phyloP scores from a whole-genome alignment of 2,113 vertebrate species.

The Egretta garzetta region DNA sequence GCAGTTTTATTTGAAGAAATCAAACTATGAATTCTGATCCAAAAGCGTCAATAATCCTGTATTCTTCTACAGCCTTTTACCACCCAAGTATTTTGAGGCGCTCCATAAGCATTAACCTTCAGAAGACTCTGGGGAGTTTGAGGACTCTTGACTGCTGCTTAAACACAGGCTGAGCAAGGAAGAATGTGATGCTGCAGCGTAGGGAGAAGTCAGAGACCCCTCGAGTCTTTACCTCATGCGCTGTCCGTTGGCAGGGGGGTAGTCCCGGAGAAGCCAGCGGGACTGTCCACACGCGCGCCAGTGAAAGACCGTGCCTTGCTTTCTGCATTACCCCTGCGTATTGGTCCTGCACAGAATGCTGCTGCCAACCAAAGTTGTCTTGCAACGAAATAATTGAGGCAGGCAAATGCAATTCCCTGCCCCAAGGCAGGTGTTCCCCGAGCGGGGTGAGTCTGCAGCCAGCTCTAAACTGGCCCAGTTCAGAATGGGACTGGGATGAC shows the following conservation, averaged over 20 bases:
- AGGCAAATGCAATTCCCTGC: not conserved
- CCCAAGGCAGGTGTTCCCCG: not conserved
- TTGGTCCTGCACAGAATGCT: not conserved
- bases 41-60: not conserved
- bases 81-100: not conserved
- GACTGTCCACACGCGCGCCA: not conserved
- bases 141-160: not conserved
- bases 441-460: not conserved
- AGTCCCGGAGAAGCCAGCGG: rapidly evolving
- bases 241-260: not conserved
- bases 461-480: not conserved
- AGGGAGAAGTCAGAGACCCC: not conserved
- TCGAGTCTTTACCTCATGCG: rapidly evolving
- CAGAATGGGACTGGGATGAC: not conserved
- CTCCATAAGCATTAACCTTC: not conserved
- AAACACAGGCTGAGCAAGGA: not conserved
- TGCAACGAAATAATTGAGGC: too few species aligned
- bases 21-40: not conserved
- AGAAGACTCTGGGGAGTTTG: not conserved
- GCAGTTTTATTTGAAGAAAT: not conserved
- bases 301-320: rapidly evolving
- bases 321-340: rapidly evolving
- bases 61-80: not conserved
- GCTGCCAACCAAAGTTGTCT: not conserved
- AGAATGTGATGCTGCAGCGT: rapidly evolving